Conservation (phyloP, 2,888 invertebrate species). For the Dyspetes luteomarginatus region DNA sequence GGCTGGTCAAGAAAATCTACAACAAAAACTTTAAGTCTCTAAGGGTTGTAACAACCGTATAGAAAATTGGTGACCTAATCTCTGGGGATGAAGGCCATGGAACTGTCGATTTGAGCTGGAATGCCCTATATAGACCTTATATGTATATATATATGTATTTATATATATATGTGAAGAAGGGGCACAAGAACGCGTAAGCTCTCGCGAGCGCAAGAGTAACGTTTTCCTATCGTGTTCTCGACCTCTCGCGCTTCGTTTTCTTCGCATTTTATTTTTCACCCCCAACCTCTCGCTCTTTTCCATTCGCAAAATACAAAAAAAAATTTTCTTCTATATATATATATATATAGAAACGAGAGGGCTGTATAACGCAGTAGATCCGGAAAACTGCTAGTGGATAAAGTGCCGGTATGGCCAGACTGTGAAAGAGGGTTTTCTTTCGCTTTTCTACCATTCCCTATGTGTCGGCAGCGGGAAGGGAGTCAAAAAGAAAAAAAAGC, state of each 20-base stretch:
- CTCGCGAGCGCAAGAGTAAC: conserved; percentile 55
- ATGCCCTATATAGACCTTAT: conserved; percentile 7
- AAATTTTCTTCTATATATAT: conserved; percentile 5
- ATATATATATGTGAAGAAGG: conserved; percentile 16
- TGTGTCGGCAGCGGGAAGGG: conserved; percentile 19
- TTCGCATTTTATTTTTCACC: conserved; percentile 46
- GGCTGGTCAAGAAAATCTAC: too few species aligned
- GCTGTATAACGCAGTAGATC: conserved; percentile 44
- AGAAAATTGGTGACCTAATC: too few species aligned
- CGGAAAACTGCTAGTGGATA: conserved; percentile 54
- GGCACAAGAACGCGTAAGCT: conserved; percentile 49
- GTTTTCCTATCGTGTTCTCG: conserved; percentile 53
- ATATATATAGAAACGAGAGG: not conserved
- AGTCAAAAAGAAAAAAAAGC: conserved; percentile 34
- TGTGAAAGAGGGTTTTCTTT: conserved; percentile 15
- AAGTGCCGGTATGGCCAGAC: conserved; percentile 34
- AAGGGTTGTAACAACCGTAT: too few species aligned
- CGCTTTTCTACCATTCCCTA: conserved; percentile 30
- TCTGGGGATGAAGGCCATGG: too few species aligned
- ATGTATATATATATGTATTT: conserved; percentile 4
- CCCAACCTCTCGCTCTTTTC: conserved; percentile 19
- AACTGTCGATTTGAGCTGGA: too few species aligned
- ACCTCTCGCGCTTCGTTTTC: conserved; percentile 63
- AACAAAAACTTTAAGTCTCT: too few species aligned
- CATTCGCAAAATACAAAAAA: conserved; percentile 12